Conservation (phyloP, 2,888 invertebrate genomes). For the Nomada lathburiana region DNA sequence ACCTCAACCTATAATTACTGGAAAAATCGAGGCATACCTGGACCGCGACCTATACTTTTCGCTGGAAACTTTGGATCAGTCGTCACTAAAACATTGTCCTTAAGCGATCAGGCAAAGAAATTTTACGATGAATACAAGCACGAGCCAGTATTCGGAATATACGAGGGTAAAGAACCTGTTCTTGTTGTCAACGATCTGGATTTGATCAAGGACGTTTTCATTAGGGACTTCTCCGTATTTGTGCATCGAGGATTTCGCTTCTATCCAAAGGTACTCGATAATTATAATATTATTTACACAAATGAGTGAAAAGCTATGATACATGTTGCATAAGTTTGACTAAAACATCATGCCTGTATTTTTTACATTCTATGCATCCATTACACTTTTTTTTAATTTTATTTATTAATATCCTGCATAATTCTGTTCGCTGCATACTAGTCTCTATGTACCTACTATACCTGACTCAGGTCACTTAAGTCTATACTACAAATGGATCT, state of each 20-base stretch:
- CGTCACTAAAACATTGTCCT: conserved; percentile 28
- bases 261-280: not conserved
- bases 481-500: no score
- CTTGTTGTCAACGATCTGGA: conserved; percentile 25
- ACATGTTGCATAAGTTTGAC: no score
- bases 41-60: conserved; percentile 79
- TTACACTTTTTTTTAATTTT: no score
- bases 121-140: conserved; percentile 64
- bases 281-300: not conserved
- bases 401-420: no score
- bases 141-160: conserved; percentile 80
- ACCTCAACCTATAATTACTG: conserved; percentile 82
- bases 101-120: conserved; percentile 38
- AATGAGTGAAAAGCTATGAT: no score
- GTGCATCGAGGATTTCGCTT: conserved; percentile 8
- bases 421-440: no score
- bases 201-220: conserved; percentile 32
- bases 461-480: no score
- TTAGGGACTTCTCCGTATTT: conserved; percentile 27
- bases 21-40: conserved; percentile 81
- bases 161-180: not conserved
- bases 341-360: no score
- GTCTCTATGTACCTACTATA: no score
- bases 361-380: no score
- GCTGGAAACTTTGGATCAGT: conserved; percentile 81